Evolutionary conservation across 2,113 vertebrate genomes (phyloP).

Genomic region (Irena cyanogastra): DNA sequence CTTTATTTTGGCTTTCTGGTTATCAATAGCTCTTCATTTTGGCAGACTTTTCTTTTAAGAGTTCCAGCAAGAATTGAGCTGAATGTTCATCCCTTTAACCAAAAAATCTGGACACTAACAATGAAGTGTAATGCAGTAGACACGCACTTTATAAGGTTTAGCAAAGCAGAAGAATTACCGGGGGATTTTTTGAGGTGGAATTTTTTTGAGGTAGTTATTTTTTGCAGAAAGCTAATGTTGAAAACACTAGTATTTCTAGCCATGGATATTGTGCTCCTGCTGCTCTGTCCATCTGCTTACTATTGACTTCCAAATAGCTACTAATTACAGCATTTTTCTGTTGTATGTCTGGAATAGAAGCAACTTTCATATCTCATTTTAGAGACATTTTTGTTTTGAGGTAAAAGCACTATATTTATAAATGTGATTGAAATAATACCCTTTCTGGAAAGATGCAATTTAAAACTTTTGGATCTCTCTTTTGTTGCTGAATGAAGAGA

Average conservation of each 20-base stretch:
- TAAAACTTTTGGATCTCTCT: background rate
- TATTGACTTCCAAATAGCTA: constrained; percentile 62
- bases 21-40: background rate
- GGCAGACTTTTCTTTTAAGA: background rate
- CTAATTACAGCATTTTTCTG: constrained; percentile 39
- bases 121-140: background rate
- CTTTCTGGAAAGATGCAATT: background rate
- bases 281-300: constrained; percentile 66
- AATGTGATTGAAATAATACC: background rate
- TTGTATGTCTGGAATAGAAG: background rate
- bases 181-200: background rate
- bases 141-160: background rate
- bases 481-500: constrained; percentile 28
- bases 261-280: constrained; percentile 23
- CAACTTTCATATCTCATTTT: constrained; percentile 24
- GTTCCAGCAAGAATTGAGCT: background rate
- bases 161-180: background rate
- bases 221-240: background rate
- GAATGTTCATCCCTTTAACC: background rate
- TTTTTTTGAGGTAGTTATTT: background rate
- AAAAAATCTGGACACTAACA: background rate
- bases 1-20: background rate
- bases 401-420: constrained; percentile 12
- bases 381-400: constrained; percentile 41
- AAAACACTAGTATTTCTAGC: background rate